Conservation (phyloP, 2,888 invertebrate species). For the Caenorhabditis imperialis region DNA sequence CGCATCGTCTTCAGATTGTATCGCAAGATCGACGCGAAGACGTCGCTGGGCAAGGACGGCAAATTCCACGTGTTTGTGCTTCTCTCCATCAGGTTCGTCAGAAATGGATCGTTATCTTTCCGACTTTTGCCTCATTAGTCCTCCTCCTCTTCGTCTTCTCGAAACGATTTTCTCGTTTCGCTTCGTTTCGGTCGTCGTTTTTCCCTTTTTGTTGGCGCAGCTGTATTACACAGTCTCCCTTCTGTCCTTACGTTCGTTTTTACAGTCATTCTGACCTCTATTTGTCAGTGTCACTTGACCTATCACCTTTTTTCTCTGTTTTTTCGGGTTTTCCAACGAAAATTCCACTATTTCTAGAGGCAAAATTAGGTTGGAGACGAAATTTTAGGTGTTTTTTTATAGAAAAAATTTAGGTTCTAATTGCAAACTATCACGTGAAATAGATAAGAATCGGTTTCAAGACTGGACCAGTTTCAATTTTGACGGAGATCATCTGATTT, state of each 20-base stretch:
- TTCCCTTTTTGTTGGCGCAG: constrained; percentile 37
- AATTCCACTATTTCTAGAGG: too few relatives aligned
- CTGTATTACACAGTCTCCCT: constrained; percentile 29
- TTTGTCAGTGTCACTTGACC: constrained; percentile 24
- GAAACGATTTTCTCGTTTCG: too few relatives aligned
- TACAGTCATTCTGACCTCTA: constrained; percentile 38
- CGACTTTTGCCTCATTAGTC: constrained; percentile 12
- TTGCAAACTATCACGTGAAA: too few relatives aligned
- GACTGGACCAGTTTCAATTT: too few relatives aligned
- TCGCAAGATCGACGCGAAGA: constrained; percentile 88
- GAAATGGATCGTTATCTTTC: constrained; percentile 29
- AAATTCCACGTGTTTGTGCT: constrained; percentile 97
- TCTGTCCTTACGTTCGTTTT: constrained; percentile 26
- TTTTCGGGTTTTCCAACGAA: too few relatives aligned
- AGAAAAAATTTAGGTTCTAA: too few relatives aligned
- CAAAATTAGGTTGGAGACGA: too few relatives aligned
- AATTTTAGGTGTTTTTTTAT: too few relatives aligned
- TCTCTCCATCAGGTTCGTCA: constrained; percentile 87
- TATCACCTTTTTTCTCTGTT: too few relatives aligned
- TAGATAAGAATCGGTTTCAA: too few relatives aligned
- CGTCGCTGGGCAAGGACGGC: constrained; percentile 94
- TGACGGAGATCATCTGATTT: too few relatives aligned
- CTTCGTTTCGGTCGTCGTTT: not conserved
- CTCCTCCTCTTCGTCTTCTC: constrained; percentile 9
- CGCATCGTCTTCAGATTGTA: constrained; percentile 30